phyloP scores from a whole-genome alignment of 2,888 invertebrate genomes.

The Dolichopus griseipennis region DNA sequence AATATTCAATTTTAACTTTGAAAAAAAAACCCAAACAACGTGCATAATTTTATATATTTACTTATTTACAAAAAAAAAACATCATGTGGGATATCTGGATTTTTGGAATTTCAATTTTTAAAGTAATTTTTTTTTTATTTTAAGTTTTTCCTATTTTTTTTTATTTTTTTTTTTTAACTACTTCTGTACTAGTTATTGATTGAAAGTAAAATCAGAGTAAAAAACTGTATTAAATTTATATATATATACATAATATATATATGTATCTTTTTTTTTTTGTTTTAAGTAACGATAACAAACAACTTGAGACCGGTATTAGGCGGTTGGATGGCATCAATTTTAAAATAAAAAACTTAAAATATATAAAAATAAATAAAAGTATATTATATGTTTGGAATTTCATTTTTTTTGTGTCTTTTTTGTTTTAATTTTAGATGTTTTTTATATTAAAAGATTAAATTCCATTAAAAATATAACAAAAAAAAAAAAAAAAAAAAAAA shows the following conservation, averaged over 20 bases:
- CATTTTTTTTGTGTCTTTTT: too few species aligned
- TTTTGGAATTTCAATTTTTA: slow-evolving; percentile 6
- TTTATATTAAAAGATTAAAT: background rate
- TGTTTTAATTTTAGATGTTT: background rate
- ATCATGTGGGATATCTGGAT: background rate
- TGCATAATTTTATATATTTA: too few species aligned
- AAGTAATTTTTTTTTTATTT: background rate
- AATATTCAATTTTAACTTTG: too few species aligned
- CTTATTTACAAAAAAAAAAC: too few species aligned
- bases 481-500: too few species aligned
- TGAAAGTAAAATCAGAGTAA: slow-evolving; percentile 6
- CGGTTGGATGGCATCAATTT: background rate
- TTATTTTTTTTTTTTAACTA: background rate
- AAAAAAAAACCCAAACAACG: too few species aligned
- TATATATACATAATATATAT: too few species aligned
- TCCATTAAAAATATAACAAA: background rate
- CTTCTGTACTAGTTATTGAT: slow-evolving; percentile 4
- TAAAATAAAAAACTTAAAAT: too few species aligned
- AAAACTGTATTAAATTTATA: background rate
- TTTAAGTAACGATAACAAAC: background rate
- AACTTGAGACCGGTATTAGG: background rate
- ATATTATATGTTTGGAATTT: background rate
- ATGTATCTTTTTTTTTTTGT: background rate
- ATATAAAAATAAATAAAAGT: background rate
- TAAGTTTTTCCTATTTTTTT: background rate